Evolutionary conservation across 2,113 vertebrate species (phyloP), one percentile per base, ranked within the genome.

Genomic region (Circaetus gallicus): DNA sequence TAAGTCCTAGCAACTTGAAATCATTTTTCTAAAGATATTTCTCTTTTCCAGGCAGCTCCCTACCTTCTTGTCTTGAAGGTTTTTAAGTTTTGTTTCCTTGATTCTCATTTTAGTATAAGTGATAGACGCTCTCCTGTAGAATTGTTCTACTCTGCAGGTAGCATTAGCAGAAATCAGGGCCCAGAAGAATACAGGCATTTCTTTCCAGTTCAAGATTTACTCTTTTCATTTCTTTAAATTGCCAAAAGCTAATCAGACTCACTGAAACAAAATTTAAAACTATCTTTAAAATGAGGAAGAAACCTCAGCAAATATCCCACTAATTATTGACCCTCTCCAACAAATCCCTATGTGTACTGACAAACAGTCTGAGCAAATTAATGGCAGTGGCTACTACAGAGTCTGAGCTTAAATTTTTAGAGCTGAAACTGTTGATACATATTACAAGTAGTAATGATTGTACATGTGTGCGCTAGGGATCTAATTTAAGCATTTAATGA

Each of bases 401-500:
- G 50, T 11, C 50, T 38, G 13, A 76, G 11, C 34, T 80, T 53
- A 49, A 59, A 43, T 34, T 90, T 69, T 69, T 40, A 85, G 34
- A 76, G 16, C 40, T 86, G 59, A 76, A 82, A 18, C 18, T 40
- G 34, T 24, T 90, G 53, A 47, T 61, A 76, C 9, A 28, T 47
- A 72, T 59, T 78, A 65, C 24, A 76, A 72, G 40, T 22, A 92
- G 12, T 61, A 84, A 43, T 8, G 24, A 74, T 16, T 36, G 20
- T 8, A 42, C 24, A 67, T 26, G 13, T 34, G 11, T 63, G 56
- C 49, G 72, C 31, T 45, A 67, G 79, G 18, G 71, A 88, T 32
- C 16, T 69, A 86, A 72, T 86, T 72, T 69, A 90, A 72, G 53
- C 61, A 86, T 55, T 79, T 87, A 95, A 76, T 76, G 36, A 80